Evolutionary conservation across 1,140 invertebrate species (phyloP).

Genomic region (Atta cephalotes): DNA sequence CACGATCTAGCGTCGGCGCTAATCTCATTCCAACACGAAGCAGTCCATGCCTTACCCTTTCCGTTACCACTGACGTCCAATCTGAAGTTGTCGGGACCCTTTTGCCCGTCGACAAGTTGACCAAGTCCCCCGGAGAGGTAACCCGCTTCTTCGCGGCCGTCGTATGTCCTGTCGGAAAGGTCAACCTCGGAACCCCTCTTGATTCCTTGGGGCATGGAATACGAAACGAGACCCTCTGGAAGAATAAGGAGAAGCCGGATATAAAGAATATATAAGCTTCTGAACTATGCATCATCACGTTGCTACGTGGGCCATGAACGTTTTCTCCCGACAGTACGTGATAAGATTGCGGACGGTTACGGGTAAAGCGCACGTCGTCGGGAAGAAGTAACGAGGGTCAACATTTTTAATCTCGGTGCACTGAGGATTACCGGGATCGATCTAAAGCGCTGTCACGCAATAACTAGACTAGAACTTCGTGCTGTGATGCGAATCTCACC

Average conservation of each 20-base stretch:
- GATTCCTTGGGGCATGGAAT: conserved; percentile 93
- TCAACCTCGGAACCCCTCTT: conserved; percentile 90
- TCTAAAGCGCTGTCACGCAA: background rate
- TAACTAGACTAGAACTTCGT: background rate
- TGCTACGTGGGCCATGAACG: conserved; percentile 38
- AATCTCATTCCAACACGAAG: conserved; percentile 69
- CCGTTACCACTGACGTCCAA: conserved; percentile 89
- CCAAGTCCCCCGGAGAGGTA: conserved; percentile 93
- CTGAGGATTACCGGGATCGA: conserved; percentile 38
- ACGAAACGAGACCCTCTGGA: conserved; percentile 92
- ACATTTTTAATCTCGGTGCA: conserved; percentile 55
- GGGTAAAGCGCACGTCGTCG: conserved; percentile 27
- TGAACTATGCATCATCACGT: conserved; percentile 68
- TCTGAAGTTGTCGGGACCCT: conserved; percentile 93
- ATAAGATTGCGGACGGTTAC: conserved; percentile 66
- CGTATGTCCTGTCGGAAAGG: conserved; percentile 93
- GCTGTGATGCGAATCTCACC: background rate
- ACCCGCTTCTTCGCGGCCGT: conserved; percentile 90
- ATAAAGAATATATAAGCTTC: conserved; percentile 56
- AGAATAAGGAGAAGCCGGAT: conserved; percentile 42
- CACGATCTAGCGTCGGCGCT: conserved; percentile 66
- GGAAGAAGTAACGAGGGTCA: conserved; percentile 37
- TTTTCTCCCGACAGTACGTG: conserved; percentile 63
- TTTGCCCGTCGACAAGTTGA: conserved; percentile 95
- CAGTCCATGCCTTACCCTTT: conserved; percentile 89